Conservation (phyloP, 2,113 vertebrate genomes). For the Taxidea taxus region DNA sequence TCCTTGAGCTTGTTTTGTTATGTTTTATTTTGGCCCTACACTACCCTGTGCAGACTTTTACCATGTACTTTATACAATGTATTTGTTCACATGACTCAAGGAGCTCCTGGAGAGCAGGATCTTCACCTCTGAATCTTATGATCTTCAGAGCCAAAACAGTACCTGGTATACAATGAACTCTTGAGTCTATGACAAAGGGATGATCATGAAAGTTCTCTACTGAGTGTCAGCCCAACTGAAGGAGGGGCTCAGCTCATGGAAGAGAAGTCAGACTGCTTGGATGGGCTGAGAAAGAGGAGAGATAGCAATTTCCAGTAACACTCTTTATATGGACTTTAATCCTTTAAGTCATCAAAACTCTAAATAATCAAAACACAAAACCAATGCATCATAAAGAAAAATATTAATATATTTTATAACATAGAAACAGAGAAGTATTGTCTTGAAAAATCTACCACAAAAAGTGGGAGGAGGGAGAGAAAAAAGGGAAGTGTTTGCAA, state of each 20-base stretch:
- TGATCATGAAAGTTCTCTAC: neutral
- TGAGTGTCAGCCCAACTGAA: neutral
- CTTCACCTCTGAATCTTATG: neutral
- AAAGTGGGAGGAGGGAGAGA: neutral
- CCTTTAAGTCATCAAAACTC: neutral
- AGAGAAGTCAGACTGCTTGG: neutral
- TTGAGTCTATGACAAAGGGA: neutral
- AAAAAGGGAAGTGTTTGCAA: constrained; percentile 9
- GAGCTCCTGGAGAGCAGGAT: neutral
- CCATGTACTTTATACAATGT: neutral
- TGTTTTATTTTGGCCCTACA: neutral
- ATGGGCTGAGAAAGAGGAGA: neutral
- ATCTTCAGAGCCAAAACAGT: neutral
- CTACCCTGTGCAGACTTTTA: neutral
- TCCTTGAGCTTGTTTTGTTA: neutral
- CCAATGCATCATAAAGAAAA: neutral
- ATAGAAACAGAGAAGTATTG: neutral
- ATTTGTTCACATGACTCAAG: neutral
- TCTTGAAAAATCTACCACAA: neutral
- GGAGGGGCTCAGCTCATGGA: neutral
- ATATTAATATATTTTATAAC: neutral
- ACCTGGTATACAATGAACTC: neutral
- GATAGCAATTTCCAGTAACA: neutral
- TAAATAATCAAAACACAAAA: neutral
- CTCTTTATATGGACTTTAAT: neutral